Base-by-base conservation (phyloP, 2,113 vertebrate genomes). In the Grus americana region DNA sequence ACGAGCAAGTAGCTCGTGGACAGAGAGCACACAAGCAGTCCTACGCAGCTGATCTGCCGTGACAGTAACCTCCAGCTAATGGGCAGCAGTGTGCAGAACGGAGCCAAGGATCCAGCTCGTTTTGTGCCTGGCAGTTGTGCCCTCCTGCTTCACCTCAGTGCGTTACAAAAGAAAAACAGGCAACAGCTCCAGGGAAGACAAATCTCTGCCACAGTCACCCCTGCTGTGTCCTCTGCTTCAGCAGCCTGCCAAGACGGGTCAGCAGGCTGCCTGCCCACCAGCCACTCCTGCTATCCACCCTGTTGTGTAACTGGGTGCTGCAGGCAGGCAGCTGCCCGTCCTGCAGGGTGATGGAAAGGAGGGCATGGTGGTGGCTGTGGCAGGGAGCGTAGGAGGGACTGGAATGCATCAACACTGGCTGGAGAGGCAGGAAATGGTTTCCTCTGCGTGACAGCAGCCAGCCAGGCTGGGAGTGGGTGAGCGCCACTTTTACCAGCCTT, bases 241-340 rank as follows among this genome's bases (percentile, higher is more conserved):
- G 32, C 65, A 80, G 58, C 20, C 52, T 76, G 66, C 67, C 65
- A 15, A 32, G 72, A 36, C 1, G 2, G 49, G 47, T 47, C 59
- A 58, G 79, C 52, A 67, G 50, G 92, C 79, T 58, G 76, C 47
- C 36, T n/a, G 81, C 80, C 54, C 67, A 42, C 16, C 91, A 67
- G 61, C 46, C 75, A 21, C 12, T 30, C 42, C 32, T 47, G 44
- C 46, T 11, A 11, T 5, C 13, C 57, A 34, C 11, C 63, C 55
- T 36, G 49, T 13, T 49, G 65, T 36, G 55, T 49, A 36, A 36
- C 34, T 4, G 63, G 55, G n/a, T 46, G 72, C 87, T 78, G 76
- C 30, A 49, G 54, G 63, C 74, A 66, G 80, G 62, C 83, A 92
- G 81, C 86, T 86, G 71, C 86, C 85, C 38, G 66, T n/a, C 52